Conservation (phyloP, 1,140 invertebrate species). For the Berghia stephanieae region DNA sequence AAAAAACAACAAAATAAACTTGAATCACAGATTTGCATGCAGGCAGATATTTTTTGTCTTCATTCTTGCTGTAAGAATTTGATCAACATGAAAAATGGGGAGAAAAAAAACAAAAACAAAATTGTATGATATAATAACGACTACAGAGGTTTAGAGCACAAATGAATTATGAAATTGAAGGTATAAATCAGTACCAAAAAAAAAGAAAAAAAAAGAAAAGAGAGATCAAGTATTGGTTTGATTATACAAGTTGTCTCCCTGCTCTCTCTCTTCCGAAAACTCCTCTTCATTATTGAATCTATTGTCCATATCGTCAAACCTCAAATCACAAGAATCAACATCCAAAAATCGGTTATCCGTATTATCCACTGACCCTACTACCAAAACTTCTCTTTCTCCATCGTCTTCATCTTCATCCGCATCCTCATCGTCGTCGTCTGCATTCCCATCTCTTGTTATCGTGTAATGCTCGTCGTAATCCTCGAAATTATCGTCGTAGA, state of each 20-base stretch:
- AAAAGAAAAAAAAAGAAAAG: not conserved
- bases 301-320: constrained; percentile 17
- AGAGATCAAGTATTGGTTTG: not conserved
- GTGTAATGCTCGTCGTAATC: constrained; percentile 61
- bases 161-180: not conserved
- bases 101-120: not conserved
- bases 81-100: too few relatives aligned
- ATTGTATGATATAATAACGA: not conserved
- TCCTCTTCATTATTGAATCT: constrained; percentile 32
- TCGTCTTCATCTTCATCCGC: constrained; percentile 49
- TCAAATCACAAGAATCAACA: not conserved
- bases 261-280: not conserved
- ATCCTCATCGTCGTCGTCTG: constrained; percentile 52
- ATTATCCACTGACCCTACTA: constrained; percentile 36
- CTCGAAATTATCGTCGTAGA: constrained; percentile 62
- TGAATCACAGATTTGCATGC: not conserved
- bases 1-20: not conserved
- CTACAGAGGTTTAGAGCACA: not conserved
- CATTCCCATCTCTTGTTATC: constrained; percentile 46
- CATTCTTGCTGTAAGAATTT: too few relatives aligned
- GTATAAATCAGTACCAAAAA: not conserved
- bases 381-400: constrained; percentile 49
- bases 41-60: not conserved
- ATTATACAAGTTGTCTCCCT: not conserved
- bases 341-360: constrained; percentile 34